phyloP scores from a whole-genome alignment of 2,113 vertebrate species.

The Ophiodon elongatus region DNA sequence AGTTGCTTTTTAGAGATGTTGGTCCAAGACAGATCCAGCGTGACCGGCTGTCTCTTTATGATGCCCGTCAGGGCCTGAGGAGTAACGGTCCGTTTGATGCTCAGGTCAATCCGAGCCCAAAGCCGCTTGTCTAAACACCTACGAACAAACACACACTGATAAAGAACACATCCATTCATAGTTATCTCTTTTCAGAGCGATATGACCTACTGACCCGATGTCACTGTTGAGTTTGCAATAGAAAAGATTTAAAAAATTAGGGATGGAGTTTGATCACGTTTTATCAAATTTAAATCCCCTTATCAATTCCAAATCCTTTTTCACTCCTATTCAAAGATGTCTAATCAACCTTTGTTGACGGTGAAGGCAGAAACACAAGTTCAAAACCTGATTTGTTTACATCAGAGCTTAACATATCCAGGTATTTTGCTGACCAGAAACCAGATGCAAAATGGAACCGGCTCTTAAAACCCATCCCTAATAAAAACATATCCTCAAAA shows the following conservation, averaged over 20 bases:
- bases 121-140: conserved; percentile 99
- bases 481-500: not conserved
- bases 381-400: not conserved
- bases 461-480: not conserved
- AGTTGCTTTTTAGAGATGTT: conserved; percentile 98
- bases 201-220: not conserved
- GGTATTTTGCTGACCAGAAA: not conserved
- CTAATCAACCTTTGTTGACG: not conserved
- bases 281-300: not conserved
- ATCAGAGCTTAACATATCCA: not conserved
- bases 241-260: not conserved
- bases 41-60: conserved; percentile 95
- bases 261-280: not conserved
- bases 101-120: conserved; percentile 96
- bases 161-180: not conserved
- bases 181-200: not conserved
- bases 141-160: not conserved
- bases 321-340: not conserved
- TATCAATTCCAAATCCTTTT: not conserved
- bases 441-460: not conserved
- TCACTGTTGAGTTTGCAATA: not conserved
- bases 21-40: conserved; percentile 97
- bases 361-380: not conserved
- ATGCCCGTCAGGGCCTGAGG: conserved; percentile 96
- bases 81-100: conserved; percentile 93